Conservation (phyloP, 2,888 invertebrate genomes). For the Dryomyza anilis region DNA sequence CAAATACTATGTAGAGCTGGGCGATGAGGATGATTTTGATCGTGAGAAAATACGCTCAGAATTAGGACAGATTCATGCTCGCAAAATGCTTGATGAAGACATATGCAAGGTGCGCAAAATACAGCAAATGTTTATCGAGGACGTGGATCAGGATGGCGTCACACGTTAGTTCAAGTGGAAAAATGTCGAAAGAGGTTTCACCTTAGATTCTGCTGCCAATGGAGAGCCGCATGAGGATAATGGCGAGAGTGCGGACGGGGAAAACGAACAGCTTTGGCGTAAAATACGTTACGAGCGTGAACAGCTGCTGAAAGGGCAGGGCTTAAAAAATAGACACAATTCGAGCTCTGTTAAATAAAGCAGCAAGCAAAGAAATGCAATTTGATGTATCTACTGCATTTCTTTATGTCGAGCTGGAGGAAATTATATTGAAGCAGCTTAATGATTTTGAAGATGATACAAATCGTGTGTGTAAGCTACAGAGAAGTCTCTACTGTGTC, state of each 20-base stretch:
- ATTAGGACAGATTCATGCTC: constrained; percentile 85
- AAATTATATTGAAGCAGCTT: too few relatives aligned
- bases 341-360: too few relatives aligned
- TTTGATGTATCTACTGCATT: too few relatives aligned
- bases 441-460: too few relatives aligned
- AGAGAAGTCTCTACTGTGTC: too few relatives aligned
- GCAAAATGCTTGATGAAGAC: constrained; percentile 85
- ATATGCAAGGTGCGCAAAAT: constrained; percentile 81
- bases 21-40: constrained; percentile 83
- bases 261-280: constrained; percentile 80
- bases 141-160: constrained; percentile 81
- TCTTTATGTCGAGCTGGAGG: too few relatives aligned
- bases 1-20: constrained; percentile 80
- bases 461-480: too few relatives aligned
- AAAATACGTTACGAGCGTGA: constrained; percentile 81
- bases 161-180: constrained; percentile 87
- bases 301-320: constrained; percentile 69
- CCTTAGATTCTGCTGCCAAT: constrained; percentile 47
- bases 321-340: constrained; percentile 44
- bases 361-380: too few relatives aligned
- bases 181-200: constrained; percentile 68
- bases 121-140: constrained; percentile 86
- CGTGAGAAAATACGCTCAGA: constrained; percentile 78
- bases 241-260: constrained; percentile 66
- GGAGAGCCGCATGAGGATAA: constrained; percentile 59